phyloP scores from a whole-genome alignment of 2,888 invertebrate species.

The Trissonchulus latispiculum region DNA sequence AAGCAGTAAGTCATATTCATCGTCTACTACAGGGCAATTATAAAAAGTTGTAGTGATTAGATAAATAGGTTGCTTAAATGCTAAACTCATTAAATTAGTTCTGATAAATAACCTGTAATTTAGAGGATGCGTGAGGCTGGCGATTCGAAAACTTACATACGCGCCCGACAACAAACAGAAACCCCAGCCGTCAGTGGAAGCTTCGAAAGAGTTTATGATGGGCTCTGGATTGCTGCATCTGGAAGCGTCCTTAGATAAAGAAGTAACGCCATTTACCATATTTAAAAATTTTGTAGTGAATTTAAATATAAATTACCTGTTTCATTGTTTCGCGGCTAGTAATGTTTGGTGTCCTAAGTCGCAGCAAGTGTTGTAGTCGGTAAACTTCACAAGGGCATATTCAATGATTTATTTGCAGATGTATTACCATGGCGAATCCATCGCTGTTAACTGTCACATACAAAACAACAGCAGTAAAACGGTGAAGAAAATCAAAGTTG shows the following conservation, averaged over 20 bases:
- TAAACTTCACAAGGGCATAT: too few relatives aligned
- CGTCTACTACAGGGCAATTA: too few relatives aligned
- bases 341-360: too few relatives aligned
- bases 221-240: conserved; percentile 93
- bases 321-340: too few relatives aligned
- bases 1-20: conserved; percentile 63
- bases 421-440: conserved; percentile 63
- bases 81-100: too few relatives aligned
- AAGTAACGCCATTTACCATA: too few relatives aligned
- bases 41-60: too few relatives aligned
- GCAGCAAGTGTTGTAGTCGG: too few relatives aligned
- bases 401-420: conserved; percentile 48
- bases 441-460: conserved; percentile 95
- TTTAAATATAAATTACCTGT: too few relatives aligned
- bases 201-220: conserved; percentile 99
- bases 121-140: conserved; percentile 83
- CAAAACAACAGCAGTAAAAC: conserved; percentile 98
- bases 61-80: too few relatives aligned
- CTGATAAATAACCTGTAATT: too few relatives aligned
- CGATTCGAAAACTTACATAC: conserved; percentile 97
- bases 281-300: too few relatives aligned
- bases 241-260: conserved; percentile 96
- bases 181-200: conserved; percentile 88
- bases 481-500: conserved; percentile 87
- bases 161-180: conserved; percentile 94